These are phyloP conservation scores for Rotaria macrura DNA, from an alignment of 2,888 invertebrate genomes.

Conservation along the genomic window DNA sequence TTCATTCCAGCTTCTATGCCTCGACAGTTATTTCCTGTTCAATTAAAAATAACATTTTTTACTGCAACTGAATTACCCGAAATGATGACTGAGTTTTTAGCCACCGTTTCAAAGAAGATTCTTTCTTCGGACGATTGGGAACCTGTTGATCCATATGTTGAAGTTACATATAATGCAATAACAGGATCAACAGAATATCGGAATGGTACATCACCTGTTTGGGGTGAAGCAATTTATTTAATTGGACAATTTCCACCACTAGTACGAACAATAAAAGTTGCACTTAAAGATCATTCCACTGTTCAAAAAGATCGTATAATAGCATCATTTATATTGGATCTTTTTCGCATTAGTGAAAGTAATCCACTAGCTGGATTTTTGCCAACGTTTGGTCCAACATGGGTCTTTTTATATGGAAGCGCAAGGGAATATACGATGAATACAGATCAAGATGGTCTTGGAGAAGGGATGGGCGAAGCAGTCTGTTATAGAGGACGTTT, in stretches of 20 bases:
- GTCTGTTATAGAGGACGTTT: conserved; percentile 38
- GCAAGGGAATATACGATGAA: conserved; percentile 37
- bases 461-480: conserved; percentile 39
- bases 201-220: background rate
- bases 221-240: background rate
- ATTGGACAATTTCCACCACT: background rate
- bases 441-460: conserved; percentile 36
- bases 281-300: background rate
- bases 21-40: background rate
- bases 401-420: conserved; percentile 40
- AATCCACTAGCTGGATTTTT: conserved; percentile 36
- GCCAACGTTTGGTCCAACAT: conserved; percentile 39
- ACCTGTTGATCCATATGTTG: background rate
- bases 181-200: background rate
- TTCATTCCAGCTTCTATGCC: background rate
- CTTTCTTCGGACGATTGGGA: background rate
- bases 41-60: background rate
- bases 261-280: background rate
- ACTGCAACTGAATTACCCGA: background rate
- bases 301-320: background rate
- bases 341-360: background rate
- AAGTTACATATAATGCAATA: background rate
- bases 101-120: background rate
- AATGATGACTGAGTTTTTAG: background rate
- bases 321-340: background rate